A percentile compares a stretch with the other conserved stretches of the same genome.
Conservation (phyloP, 2,797 vertebrate genomes). For the Anabas testudineus region DNA sequence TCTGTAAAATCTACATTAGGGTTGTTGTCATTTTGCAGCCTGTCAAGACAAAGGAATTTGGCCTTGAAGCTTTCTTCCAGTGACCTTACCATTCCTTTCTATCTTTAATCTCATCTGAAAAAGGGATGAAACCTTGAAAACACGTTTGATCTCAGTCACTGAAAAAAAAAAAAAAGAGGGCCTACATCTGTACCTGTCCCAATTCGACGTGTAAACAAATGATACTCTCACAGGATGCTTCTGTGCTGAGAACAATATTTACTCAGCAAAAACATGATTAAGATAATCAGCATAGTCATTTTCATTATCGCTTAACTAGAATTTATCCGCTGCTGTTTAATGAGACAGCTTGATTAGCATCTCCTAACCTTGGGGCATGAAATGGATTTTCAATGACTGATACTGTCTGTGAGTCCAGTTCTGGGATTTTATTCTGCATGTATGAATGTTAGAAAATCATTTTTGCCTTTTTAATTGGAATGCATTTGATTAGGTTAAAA, state of each 20-base stretch:
- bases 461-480: slow-evolving; percentile 34
- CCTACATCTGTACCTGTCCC: slow-evolving; percentile 25
- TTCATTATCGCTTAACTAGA: slow-evolving; percentile 63
- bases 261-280: slow-evolving; percentile 56
- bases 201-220: slow-evolving; percentile 43
- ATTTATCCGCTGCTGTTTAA: slow-evolving; percentile 68
- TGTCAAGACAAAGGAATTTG: slow-evolving; percentile 51
- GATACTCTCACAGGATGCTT: not conserved
- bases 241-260: slow-evolving; percentile 33
- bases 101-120: slow-evolving; percentile 41
- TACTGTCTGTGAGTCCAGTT: slow-evolving; percentile 37
- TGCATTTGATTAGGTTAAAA: slow-evolving; percentile 11
- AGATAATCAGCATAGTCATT: slow-evolving; percentile 62
- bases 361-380: slow-evolving; percentile 68
- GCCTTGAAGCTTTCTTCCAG: slow-evolving; percentile 43
- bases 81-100: slow-evolving; percentile 42
- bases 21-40: slow-evolving; percentile 48
- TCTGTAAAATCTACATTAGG: slow-evolving; percentile 55
- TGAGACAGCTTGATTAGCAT: slow-evolving; percentile 73
- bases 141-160: slow-evolving; percentile 17
- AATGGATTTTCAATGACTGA: slow-evolving; percentile 67
- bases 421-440: slow-evolving; percentile 17
- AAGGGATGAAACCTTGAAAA: slow-evolving; percentile 48
- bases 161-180: not conserved
- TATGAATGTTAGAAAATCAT: slow-evolving; percentile 8